phyloP scores from a whole-genome alignment of 2,113 vertebrate species.

The Callipepla californica region DNA sequence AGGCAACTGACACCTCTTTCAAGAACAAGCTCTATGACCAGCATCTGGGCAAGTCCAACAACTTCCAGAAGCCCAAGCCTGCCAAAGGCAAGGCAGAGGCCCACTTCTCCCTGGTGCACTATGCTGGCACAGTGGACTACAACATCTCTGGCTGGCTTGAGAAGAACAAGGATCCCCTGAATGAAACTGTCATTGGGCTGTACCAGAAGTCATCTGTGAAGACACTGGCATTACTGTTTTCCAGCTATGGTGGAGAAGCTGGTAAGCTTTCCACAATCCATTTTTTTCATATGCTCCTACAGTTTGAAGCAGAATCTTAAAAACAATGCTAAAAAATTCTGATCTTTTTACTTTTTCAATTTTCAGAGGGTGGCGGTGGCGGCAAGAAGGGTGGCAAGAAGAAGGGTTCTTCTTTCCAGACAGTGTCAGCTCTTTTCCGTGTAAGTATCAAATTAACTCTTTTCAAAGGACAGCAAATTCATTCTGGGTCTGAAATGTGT shows the following conservation, averaged over 20 bases:
- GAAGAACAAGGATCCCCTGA: constrained; percentile 91
- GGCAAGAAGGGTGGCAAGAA: constrained; percentile 50
- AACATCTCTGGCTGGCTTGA: constrained; percentile 88
- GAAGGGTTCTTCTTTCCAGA: constrained; percentile 58
- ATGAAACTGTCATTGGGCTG: constrained; percentile 84
- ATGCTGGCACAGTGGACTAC: constrained; percentile 87
- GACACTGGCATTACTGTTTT: background rate
- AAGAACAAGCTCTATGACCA: constrained; percentile 90
- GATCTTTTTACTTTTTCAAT: background rate
- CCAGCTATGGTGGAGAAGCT: background rate
- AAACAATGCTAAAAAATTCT: background rate
- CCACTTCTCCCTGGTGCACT: constrained; percentile 85
- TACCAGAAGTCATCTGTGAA: constrained; percentile 80
- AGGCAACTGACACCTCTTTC: constrained; percentile 85
- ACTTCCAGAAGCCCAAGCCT: constrained; percentile 91
- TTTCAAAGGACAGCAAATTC: background rate
- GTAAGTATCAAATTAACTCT: background rate
- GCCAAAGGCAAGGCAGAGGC: constrained; percentile 84
- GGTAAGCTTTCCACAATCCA: background rate
- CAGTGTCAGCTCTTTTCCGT: constrained; percentile 55
- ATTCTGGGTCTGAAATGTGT: fast-evolving
- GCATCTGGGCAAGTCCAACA: constrained; percentile 85
- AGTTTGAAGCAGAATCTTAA: background rate
- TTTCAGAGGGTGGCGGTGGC: constrained; percentile 5
- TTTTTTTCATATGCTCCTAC: background rate